Conservation (phyloP, 2,888 invertebrate genomes). For the Rhorus exstirpatorius region DNA sequence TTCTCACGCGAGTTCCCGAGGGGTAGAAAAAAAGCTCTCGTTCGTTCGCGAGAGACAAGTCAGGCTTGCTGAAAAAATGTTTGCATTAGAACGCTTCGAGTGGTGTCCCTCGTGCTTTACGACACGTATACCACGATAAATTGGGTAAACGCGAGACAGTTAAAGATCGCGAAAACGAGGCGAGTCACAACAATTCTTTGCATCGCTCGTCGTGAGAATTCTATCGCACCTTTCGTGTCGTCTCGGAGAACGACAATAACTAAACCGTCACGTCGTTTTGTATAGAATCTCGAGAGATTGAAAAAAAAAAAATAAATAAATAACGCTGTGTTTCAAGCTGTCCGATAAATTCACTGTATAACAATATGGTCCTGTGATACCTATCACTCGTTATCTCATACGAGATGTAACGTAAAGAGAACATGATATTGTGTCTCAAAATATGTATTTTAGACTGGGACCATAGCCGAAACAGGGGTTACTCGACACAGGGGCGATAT, state of each 20-base stretch:
- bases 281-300: constrained; percentile 49
- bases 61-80: background rate
- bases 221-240: constrained; percentile 21
- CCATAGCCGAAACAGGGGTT: too few species aligned
- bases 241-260: constrained; percentile 21
- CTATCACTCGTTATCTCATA: background rate
- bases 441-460: too few species aligned
- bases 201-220: constrained; percentile 51
- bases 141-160: background rate
- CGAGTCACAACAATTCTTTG: constrained; percentile 55
- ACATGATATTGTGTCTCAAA: background rate
- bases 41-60: background rate
- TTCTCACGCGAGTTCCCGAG: background rate
- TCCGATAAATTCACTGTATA: background rate
- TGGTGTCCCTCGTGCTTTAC: background rate
- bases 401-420: background rate
- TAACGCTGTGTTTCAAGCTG: constrained; percentile 27
- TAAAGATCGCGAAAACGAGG: constrained; percentile 3
- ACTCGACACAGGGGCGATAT: too few species aligned
- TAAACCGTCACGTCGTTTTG: background rate
- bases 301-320: too few species aligned
- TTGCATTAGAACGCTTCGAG: constrained; percentile 1
- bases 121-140: constrained; percentile 1
- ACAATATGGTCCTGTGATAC: background rate
- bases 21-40: background rate